Conservation (phyloP, 2,888 invertebrate genomes). For the Chrysina gloriosa region DNA sequence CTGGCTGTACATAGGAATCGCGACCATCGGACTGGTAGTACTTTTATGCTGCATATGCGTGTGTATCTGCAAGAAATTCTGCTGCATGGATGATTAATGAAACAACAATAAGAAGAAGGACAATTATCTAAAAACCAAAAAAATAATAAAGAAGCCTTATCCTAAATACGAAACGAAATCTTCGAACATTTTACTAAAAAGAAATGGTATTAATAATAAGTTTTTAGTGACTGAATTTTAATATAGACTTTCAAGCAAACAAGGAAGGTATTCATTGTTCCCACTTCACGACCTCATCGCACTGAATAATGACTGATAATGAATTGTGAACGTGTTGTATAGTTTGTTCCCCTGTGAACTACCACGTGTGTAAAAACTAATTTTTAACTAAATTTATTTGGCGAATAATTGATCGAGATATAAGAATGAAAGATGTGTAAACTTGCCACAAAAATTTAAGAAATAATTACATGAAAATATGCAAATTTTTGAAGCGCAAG, state of each 20-base stretch:
- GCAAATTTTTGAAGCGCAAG: no score
- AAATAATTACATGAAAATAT: no score
- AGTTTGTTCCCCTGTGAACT: slow-evolving; percentile 25
- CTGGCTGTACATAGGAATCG: slow-evolving; percentile 61
- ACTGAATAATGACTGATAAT: slow-evolving; percentile 8
- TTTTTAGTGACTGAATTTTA: slow-evolving; percentile 21
- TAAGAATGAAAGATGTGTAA: no score
- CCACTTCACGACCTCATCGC: slow-evolving; percentile 3
- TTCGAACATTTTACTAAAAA: slow-evolving; percentile 17
- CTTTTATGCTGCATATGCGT: slow-evolving; percentile 61
- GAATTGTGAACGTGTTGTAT: slow-evolving; percentile 10
- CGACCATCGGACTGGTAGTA: slow-evolving; percentile 55
- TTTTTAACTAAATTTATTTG: slow-evolving; percentile 3
- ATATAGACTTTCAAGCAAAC: slow-evolving; percentile 11
- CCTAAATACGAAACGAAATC: slow-evolving; percentile 25
- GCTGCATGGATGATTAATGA: slow-evolving; percentile 47
- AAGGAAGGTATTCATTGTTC: neutral
- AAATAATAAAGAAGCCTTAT: slow-evolving; percentile 39
- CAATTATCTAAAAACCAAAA: slow-evolving; percentile 6
- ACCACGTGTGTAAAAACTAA: slow-evolving; percentile 25
- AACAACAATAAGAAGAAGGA: slow-evolving; percentile 16
- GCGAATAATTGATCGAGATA: slow-evolving; percentile 14
- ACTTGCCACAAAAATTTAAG: neutral
- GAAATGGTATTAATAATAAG: slow-evolving; percentile 30
- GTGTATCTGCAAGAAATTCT: slow-evolving; percentile 61